Evolutionary conservation across 2,797 vertebrate genomes (phyloP).

Genomic region (Erethizon dorsatum): DNA sequence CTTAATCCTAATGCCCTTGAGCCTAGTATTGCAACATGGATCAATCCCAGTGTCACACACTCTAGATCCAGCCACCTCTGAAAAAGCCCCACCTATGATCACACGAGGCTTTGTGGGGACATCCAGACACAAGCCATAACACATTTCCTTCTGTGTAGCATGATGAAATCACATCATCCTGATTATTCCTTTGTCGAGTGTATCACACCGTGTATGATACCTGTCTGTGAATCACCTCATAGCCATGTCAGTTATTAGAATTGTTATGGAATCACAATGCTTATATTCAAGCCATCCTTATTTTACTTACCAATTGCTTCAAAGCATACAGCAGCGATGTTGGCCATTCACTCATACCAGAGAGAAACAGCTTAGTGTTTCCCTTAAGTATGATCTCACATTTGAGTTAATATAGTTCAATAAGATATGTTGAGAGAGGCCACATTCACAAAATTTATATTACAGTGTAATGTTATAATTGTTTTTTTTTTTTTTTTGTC

Average conservation of each 20-base stretch:
- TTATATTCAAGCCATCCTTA: not conserved
- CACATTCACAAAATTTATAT: not conserved
- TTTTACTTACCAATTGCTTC: not conserved
- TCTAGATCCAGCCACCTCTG: not conserved
- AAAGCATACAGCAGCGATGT: too few species aligned
- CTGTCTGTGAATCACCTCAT: not conserved
- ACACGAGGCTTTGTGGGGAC: not conserved
- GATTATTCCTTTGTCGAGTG: not conserved
- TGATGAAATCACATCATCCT: not conserved
- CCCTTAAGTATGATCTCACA: not conserved
- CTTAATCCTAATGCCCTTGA: not conserved
- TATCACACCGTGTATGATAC: not conserved
- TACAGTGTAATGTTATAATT: not conserved
- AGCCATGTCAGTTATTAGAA: not conserved
- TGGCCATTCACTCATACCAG: not conserved
- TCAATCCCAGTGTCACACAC: not conserved
- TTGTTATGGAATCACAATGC: not conserved
- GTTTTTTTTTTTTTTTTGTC: not conserved
- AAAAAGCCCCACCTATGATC: not conserved
- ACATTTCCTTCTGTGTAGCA: not conserved
- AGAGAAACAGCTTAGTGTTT: not conserved
- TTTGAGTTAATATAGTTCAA: not conserved
- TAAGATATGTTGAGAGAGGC: not conserved
- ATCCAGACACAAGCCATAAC: not conserved
- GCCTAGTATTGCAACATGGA: not conserved